Evolutionary conservation across 2,888 invertebrate genomes (phyloP).

Genomic region (Drosophila barbarae): DNA sequence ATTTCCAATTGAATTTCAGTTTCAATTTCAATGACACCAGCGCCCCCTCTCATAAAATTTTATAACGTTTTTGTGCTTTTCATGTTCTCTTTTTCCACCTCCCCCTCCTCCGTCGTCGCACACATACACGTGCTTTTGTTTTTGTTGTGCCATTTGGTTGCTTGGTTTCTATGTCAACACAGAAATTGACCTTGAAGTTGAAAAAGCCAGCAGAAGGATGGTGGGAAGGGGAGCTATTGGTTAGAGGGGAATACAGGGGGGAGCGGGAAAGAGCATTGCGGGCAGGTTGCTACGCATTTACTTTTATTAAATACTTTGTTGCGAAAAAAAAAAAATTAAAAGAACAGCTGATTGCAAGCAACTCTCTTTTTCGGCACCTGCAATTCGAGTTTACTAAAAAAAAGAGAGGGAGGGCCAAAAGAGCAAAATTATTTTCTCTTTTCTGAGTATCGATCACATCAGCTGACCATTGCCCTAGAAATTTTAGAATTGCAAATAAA

Average conservation of each 20-base stretch:
- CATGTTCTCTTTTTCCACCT: slow-evolving; percentile 10
- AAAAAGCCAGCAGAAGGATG: slow-evolving; percentile 5
- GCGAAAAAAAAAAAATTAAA: neutral
- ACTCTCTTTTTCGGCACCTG: neutral
- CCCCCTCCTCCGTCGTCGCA: slow-evolving; percentile 13
- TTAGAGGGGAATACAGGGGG: neutral
- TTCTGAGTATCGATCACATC: neutral
- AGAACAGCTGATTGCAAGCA: slow-evolving; percentile 30
- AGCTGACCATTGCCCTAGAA: neutral
- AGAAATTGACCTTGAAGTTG: slow-evolving; percentile 60
- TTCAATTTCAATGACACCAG: slow-evolving; percentile 47
- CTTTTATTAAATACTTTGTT: slow-evolving; percentile 12
- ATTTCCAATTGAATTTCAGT: slow-evolving; percentile 60
- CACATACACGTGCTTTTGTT: slow-evolving; percentile 33
- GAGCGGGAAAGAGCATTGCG: neutral
- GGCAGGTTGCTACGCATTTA: slow-evolving; percentile 12
- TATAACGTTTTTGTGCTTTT: slow-evolving; percentile 27
- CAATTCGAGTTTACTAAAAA: too few relatives aligned
- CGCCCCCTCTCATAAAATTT: slow-evolving; percentile 23
- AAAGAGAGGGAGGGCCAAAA: slow-evolving; percentile 7
- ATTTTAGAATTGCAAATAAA: neutral
- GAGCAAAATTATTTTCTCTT: neutral
- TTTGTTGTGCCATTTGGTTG: slow-evolving; percentile 48
- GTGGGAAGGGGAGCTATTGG: slow-evolving; percentile 1
- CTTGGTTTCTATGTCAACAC: slow-evolving; percentile 71